Percentiles rank a stretch among this genome's conserved stretches.
Evolutionary conservation across 2,888 invertebrate species (phyloP).

Genomic region (Polia nebulosa): DNA sequence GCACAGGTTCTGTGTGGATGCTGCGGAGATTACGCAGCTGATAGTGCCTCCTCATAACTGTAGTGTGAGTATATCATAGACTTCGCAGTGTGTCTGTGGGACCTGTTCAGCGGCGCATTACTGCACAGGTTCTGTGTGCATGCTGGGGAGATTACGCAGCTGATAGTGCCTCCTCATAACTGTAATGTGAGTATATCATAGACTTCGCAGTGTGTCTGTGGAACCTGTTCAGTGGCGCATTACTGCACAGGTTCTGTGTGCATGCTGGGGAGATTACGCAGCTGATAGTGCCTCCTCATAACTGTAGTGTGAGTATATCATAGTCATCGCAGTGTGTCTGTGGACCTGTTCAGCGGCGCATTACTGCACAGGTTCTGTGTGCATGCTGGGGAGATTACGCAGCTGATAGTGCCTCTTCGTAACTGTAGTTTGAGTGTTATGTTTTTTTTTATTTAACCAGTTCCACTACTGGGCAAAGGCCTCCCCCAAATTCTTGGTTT

Average conservation of each 20-base stretch:
- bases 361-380: too few relatives aligned
- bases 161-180: slow-evolving; percentile 98
- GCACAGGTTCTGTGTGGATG: slow-evolving; percentile 99
- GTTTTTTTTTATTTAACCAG: too few relatives aligned
- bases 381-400: too few relatives aligned
- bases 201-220: slow-evolving; percentile 99
- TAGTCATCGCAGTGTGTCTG: too few relatives aligned
- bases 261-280: slow-evolving; percentile 99
- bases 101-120: slow-evolving; percentile 96
- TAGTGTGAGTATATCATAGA: slow-evolving; percentile 97
- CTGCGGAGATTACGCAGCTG: slow-evolving; percentile 98
- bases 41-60: slow-evolving; percentile 98
- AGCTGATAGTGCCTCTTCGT: too few relatives aligned
- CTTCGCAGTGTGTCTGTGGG: slow-evolving; percentile 99
- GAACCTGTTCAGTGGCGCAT: slow-evolving; percentile 97
- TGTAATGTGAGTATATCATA: slow-evolving; percentile 95
- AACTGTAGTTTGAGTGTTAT: too few relatives aligned
- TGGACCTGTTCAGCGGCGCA: too few relatives aligned
- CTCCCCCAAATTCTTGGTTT: too few relatives aligned
- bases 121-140: slow-evolving; percentile 99
- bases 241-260: slow-evolving; percentile 98
- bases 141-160: slow-evolving; percentile 98
- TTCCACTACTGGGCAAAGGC: too few relatives aligned
- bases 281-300: slow-evolving; percentile 97
- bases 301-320: slow-evolving; percentile 95